A percentile compares a stretch with the other conserved stretches of the same genome.
Evolutionary conservation across 30 jellyfish, hydroid and myxozoan genomes (phyloP).

Genomic region (Mastigias papua): DNA sequence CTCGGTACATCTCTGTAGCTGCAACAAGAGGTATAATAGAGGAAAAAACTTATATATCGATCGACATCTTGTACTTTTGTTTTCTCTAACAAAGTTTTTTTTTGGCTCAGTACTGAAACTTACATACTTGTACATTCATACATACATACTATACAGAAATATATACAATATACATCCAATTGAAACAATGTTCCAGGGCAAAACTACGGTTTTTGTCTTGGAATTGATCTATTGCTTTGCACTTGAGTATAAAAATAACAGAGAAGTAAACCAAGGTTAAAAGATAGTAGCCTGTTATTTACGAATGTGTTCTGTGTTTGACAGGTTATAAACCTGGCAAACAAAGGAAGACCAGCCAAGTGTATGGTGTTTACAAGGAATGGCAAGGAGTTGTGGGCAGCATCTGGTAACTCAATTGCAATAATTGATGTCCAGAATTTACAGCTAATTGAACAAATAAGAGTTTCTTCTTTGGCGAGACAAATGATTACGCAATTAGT

Average conservation of each 20-base stretch:
- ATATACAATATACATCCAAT: not conserved
- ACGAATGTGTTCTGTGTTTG: not conserved
- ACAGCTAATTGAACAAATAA: conserved; percentile 54
- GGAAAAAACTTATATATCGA: too few relatives aligned
- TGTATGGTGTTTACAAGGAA: conserved; percentile 67
- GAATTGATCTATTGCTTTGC: not conserved
- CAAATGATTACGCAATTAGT: conserved; percentile 62
- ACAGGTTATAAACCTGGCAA: conserved; percentile 81
- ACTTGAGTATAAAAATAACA: not conserved
- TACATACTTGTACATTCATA: too few relatives aligned
- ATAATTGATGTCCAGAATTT: conserved; percentile 52
- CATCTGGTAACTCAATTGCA: conserved; percentile 88
- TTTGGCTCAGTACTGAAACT: too few relatives aligned
- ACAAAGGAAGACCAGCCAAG: conserved; percentile 87
- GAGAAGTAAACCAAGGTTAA: too few relatives aligned
- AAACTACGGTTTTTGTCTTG: too few relatives aligned
- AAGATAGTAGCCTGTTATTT: too few relatives aligned
- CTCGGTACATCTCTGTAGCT: too few relatives aligned
- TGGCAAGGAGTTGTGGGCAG: conserved; percentile 89
- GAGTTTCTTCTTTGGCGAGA: conserved; percentile 63
- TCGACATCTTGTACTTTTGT: too few relatives aligned
- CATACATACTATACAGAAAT: not conserved
- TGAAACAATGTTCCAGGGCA: too few relatives aligned
- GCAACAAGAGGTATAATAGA: too few relatives aligned
- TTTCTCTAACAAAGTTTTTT: too few relatives aligned